Conservation (phyloP, 2,888 invertebrate species). For the Nineta flava region DNA sequence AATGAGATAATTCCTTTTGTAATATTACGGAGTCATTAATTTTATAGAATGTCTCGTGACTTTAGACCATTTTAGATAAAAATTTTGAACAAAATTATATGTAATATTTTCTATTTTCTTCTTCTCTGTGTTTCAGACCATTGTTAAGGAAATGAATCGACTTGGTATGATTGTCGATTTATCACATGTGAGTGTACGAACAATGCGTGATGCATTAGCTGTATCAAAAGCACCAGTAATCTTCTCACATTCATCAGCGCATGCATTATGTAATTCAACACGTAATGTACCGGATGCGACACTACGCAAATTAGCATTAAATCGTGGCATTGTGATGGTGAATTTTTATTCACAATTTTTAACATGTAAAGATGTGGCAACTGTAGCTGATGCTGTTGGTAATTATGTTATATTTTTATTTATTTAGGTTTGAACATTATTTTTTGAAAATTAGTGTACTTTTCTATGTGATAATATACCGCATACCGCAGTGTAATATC, state of each 20-base stretch:
- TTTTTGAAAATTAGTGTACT: not conserved
- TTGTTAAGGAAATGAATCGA: slow-evolving; percentile 77
- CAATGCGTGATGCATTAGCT: slow-evolving; percentile 65
- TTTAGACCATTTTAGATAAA: too few relatives aligned
- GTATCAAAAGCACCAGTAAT: slow-evolving; percentile 69
- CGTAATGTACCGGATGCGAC: slow-evolving; percentile 70
- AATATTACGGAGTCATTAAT: too few relatives aligned
- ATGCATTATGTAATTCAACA: slow-evolving; percentile 62
- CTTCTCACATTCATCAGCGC: slow-evolving; percentile 74
- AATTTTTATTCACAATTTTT: slow-evolving; percentile 70
- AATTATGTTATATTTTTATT: slow-evolving; percentile 19
- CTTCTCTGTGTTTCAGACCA: slow-evolving; percentile 35
- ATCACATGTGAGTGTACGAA: slow-evolving; percentile 63
- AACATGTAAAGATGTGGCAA: slow-evolving; percentile 56
- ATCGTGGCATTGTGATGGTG: slow-evolving; percentile 74
- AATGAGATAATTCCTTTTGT: too few relatives aligned
- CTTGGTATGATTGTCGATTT: slow-evolving; percentile 78
- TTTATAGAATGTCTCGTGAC: too few relatives aligned
- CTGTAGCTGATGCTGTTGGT: slow-evolving; percentile 69
- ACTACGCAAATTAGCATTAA: slow-evolving; percentile 51
- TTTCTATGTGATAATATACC: too few relatives aligned
- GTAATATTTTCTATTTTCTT: not conserved
- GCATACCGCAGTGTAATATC: too few relatives aligned
- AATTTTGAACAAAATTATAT: too few relatives aligned
- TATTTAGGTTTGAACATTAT: not conserved